A percentile compares a stretch with the other conserved stretches of the same genome.
phyloP scores from a whole-genome alignment of 2,113 vertebrate species.

The Tupaia chinensis region DNA sequence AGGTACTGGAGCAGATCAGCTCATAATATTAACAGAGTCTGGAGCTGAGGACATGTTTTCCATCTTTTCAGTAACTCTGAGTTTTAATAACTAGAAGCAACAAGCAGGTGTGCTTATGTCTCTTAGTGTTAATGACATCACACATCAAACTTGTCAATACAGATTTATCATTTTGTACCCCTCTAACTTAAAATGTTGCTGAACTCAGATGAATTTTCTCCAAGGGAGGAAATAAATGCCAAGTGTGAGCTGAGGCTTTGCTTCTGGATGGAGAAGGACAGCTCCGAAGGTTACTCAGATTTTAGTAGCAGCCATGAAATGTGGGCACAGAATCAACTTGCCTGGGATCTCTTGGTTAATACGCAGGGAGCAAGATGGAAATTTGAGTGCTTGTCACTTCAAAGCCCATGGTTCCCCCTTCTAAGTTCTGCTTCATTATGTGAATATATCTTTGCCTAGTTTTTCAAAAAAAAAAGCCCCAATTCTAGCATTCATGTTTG shows the following conservation, averaged over 20 bases:
- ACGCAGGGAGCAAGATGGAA: background rate
- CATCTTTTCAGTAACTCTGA: background rate
- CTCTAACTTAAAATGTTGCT: background rate
- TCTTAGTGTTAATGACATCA: background rate
- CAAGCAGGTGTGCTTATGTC: background rate
- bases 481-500: background rate
- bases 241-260: background rate
- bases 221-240: background rate
- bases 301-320: background rate
- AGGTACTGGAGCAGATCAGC: background rate
- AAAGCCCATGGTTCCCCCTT: background rate
- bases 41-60: background rate
- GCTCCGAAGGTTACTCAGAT: background rate
- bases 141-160: background rate
- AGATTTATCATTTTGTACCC: background rate
- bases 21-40: background rate
- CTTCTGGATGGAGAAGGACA: background rate
- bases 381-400: background rate
- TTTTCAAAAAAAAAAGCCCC: background rate
- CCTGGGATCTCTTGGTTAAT: background rate
- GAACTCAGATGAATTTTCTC: background rate
- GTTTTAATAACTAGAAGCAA: background rate
- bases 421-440: background rate
- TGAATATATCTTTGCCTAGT: background rate
- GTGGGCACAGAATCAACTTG: background rate